These are phyloP conservation scores for Whitmania pigra DNA, from an alignment of 1,140 invertebrate species.

Conservation along the genomic window DNA sequence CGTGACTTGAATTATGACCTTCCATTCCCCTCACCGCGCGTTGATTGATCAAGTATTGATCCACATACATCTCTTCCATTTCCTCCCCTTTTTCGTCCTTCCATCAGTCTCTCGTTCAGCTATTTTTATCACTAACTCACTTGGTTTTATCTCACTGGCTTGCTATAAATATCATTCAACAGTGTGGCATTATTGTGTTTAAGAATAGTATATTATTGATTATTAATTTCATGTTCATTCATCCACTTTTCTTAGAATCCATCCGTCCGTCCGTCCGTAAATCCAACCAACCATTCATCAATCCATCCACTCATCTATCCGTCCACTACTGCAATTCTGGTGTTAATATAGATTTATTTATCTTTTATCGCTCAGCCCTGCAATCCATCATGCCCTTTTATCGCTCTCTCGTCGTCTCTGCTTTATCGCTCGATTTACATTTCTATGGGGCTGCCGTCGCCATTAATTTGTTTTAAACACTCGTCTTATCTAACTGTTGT, in stretches of 20 bases:
- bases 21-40: too few species aligned
- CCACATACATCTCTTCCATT: too few species aligned
- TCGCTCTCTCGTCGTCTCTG: background rate
- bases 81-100: too few species aligned
- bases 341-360: slow-evolving; percentile 7
- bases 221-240: background rate
- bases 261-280: background rate
- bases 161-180: background rate
- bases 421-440: too few species aligned
- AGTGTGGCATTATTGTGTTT: background rate
- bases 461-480: slow-evolving; percentile 8
- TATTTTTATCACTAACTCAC: too few species aligned
- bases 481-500: background rate
- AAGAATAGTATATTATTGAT: background rate
- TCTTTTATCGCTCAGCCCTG: background rate
- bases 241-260: too few species aligned
- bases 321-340: background rate
- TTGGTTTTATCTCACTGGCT: background rate
- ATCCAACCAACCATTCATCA: too few species aligned
- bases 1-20: too few species aligned
- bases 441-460: too few species aligned
- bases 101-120: too few species aligned
- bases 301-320: background rate
- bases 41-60: too few species aligned
- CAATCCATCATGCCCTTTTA: background rate